Evolutionary conservation across 2,888 invertebrate species (phyloP).

Genomic region (Aromia moschata): DNA sequence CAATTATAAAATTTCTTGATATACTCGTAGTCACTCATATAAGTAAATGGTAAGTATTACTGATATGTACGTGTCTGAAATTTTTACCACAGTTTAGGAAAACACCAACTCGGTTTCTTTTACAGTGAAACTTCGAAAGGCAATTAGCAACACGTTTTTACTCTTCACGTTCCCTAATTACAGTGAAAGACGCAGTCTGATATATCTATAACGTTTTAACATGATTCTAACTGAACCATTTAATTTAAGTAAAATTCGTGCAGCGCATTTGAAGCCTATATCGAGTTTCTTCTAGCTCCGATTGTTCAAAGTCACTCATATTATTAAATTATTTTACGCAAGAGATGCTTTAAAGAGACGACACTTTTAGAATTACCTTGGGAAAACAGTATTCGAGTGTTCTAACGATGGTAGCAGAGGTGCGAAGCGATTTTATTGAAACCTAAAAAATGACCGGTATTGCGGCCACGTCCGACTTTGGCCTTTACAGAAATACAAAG

Average conservation of each 20-base stretch:
- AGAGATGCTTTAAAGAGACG: conserved; percentile 13
- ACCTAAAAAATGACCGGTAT: conserved; percentile 21
- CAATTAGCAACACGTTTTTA: neutral
- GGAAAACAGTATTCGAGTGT: neutral
- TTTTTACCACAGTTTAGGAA: no score
- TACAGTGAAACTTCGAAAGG: no score
- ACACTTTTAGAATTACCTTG: conserved; percentile 24
- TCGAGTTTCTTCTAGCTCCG: conserved; percentile 8
- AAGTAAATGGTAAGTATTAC: no score
- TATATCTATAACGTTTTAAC: neutral
- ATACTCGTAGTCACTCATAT: no score
- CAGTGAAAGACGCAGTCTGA: neutral
- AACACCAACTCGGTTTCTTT: no score
- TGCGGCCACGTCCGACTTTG: conserved; percentile 49
- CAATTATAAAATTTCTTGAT: no score
- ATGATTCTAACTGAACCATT: conserved; percentile 1
- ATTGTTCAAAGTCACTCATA: conserved; percentile 31
- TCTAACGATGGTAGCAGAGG: neutral
- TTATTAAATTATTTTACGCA: conserved; percentile 28
- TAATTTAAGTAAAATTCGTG: conserved; percentile 10
- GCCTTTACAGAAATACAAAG: conserved; percentile 45
- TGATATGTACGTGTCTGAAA: no score
- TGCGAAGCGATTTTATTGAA: neutral
- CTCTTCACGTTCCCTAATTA: neutral
- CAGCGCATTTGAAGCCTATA: conserved; percentile 1